Conservation (phyloP, 2,888 invertebrate species). For the Troides oblongomaculatus region DNA sequence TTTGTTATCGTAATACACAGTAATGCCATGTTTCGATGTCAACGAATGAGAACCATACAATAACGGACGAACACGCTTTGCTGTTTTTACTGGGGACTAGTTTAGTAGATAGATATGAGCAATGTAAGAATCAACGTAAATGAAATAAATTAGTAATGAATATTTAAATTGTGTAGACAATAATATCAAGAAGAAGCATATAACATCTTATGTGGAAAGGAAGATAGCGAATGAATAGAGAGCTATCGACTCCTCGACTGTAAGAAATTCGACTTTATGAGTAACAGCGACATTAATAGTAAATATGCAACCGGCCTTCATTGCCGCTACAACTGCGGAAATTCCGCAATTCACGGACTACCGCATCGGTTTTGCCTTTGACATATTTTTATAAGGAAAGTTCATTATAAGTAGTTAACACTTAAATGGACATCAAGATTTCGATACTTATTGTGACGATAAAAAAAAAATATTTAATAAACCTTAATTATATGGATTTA, state of each 20-base stretch:
- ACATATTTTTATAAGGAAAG: conserved; percentile 2
- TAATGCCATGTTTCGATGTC: too few relatives aligned
- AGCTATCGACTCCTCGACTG: background rate
- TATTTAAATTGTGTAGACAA: too few relatives aligned
- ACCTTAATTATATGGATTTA: too few relatives aligned
- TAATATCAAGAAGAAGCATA: too few relatives aligned
- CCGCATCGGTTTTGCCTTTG: conserved; percentile 1
- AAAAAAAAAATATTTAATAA: too few relatives aligned
- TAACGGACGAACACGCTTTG: background rate
- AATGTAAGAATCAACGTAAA: too few relatives aligned
- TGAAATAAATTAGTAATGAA: too few relatives aligned
- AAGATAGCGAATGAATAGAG: background rate
- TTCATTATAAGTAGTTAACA: background rate
- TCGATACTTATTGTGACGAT: background rate
- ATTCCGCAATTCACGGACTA: conserved; percentile 5
- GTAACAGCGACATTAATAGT: background rate
- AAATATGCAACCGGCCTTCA: conserved; percentile 11
- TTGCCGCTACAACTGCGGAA: conserved; percentile 8
- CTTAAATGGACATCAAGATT: background rate
- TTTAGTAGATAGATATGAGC: too few relatives aligned
- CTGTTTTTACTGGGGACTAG: too few relatives aligned
- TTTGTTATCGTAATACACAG: too few relatives aligned
- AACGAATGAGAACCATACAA: background rate
- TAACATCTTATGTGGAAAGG: background rate
- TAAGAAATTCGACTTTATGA: background rate